Evolutionary conservation across 2,797 vertebrate species (phyloP), one percentile per base, ranked within the genome.

Genomic region (Botia kubotai): DNA sequence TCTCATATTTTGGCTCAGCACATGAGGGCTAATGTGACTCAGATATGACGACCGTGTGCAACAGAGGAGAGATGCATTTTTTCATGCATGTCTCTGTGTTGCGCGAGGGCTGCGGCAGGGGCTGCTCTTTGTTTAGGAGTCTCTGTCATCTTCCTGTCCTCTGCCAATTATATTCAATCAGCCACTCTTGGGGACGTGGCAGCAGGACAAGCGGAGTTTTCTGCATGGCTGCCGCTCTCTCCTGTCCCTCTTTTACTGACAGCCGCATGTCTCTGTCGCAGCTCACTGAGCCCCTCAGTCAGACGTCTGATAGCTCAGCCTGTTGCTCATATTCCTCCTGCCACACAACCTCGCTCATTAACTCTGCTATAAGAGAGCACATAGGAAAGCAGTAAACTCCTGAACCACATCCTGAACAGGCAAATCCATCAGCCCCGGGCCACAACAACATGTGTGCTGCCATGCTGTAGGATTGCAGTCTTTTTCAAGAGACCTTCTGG

Each of bases 141-240:
- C 79, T 82, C 52, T 80, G 81, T 83, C 76, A 84, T 80, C 79
- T 79, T 62, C 29, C 75, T 73, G 58, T 67, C 65, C 82, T 52
- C 62, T 84, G 81, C 86, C 84, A 87, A 86, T 88, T 87, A 87
- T 79, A 87, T 86, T 84, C 84, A 86, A 83, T 87, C 86, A 87
- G 72, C 62, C 73, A 55, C 79, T 84, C 68, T 84, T 65, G 71
- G 75, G 81, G 63, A 82, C 62, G 23, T 60, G 52, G 57, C 39
- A 82, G 73, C 57, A 75, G 80, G 79, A 82, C 82, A 77, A 74
- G 76, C 75, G 26, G 70, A 72, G 80, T 71, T 83, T 83, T 84
- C 83, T 83, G 80, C 79, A 75, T 65, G 77, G 53, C 81, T 83
- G 75, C 75, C 13, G 58, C 78, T 72, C 62, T 81, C 66, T 82